phyloP scores from a whole-genome alignment of 2,888 invertebrate genomes.

The Amaurobius ferox region DNA sequence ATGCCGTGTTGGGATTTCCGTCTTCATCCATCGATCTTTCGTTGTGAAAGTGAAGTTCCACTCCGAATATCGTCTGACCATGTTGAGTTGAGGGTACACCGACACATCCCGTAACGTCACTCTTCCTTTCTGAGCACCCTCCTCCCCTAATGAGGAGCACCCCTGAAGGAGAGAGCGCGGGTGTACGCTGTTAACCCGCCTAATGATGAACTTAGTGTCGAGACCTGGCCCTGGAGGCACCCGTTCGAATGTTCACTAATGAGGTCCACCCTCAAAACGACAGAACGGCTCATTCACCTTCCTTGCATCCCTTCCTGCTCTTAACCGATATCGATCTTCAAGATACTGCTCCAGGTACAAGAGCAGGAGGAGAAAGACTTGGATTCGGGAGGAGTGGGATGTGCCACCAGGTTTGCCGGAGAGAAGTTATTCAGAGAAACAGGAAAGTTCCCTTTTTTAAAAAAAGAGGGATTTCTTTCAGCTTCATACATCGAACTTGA shows the following conservation, averaged over 20 bases:
- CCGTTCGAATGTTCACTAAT: slow-evolving; percentile 40
- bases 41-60: neutral
- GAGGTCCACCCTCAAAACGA: slow-evolving; percentile 21
- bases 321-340: neutral
- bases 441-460: no score
- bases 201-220: slow-evolving; percentile 68
- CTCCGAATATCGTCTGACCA: slow-evolving; percentile 2
- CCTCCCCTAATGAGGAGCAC: slow-evolving; percentile 11
- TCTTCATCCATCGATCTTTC: neutral
- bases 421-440: no score
- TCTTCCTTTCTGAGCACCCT: neutral
- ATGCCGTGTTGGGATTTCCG: neutral
- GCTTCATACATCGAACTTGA: no score
- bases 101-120: neutral
- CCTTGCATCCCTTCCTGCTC: neutral
- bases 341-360: no score
- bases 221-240: slow-evolving; percentile 33
- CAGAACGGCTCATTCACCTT: no score
- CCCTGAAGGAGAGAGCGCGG: neutral
- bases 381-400: no score
- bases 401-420: no score
- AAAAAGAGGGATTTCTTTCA: no score
- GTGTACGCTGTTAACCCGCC: slow-evolving; percentile 59
- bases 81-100: neutral
- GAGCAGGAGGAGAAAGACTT: no score